Conservation (phyloP, 2,797 vertebrate genomes). For the Fundulus diaphanus region DNA sequence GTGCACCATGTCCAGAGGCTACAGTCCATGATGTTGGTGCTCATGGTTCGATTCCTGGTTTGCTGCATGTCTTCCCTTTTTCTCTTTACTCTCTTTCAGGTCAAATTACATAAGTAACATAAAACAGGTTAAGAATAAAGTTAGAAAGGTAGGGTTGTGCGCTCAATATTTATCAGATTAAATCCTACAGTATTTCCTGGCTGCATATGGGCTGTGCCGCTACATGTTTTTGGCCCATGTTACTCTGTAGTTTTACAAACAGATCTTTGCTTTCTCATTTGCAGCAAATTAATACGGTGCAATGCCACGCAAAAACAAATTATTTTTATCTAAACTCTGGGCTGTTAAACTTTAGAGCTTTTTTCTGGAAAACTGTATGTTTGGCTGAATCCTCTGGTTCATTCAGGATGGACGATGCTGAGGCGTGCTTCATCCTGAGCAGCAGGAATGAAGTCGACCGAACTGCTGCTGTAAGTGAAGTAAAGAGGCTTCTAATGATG, state of each 20-base stretch:
- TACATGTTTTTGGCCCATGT: neutral
- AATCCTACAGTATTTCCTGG: neutral
- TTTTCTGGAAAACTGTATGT: neutral
- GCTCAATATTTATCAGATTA: neutral
- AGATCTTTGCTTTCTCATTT: neutral
- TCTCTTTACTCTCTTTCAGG: neutral
- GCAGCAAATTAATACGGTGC: neutral
- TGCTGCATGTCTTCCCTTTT: neutral
- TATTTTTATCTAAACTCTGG: conserved; percentile 13
- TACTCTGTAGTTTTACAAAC: neutral
- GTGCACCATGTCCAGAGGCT: neutral
- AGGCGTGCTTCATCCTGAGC: conserved; percentile 98
- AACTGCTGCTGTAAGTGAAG: conserved; percentile 90
- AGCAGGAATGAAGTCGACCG: conserved; percentile 96
- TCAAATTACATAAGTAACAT: neutral
- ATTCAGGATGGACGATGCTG: conserved; percentile 96
- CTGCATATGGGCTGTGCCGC: neutral
- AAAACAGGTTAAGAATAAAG: neutral
- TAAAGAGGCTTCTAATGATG: neutral
- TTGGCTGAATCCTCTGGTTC: conserved; percentile 4
- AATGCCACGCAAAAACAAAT: neutral
- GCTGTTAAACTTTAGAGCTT: conserved; percentile 15
- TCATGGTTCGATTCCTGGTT: neutral
- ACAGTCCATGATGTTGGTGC: neutral
- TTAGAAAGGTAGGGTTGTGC: neutral